Base-by-base conservation (phyloP, 2,888 invertebrate genomes). In the Dicyrtomina minuta region DNA sequence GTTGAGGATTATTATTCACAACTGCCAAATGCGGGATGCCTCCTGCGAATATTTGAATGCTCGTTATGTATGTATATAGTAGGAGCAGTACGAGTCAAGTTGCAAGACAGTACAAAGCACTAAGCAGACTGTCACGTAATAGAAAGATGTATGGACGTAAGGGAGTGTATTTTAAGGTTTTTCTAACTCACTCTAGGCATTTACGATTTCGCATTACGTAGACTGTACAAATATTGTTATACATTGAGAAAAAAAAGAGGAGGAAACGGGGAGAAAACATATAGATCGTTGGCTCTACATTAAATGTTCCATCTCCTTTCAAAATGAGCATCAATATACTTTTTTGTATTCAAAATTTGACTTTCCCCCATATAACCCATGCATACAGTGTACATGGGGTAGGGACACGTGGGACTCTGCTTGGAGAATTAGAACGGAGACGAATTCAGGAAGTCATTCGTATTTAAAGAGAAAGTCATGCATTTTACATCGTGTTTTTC, bases 401-500 rank as follows among this genome's bases (percentile, higher is more conserved):
- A 33, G n/a, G n/a, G 4, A 33, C 33, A 33, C 33, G 33, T 33
- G 33, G 33, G 33, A 33, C 33, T 5, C 4, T 8, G 8, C 8
- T 33, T 33, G 33, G 8, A 33, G 33, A 33, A 33, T 46, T 20
- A n/a, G 46, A 5, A 20, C 20, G 46, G 46, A 46, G 46, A 46
- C 46, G 20, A 12, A 3, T 46, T 46, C 46, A 46, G 13, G 27
- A 27, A 33, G 33, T 33, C 33, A 33, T 33, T 33, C 33, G 33
- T 33, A 22, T 51, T 51, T 51, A 51, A 51, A 51, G 15, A 51
- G 44, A 27, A 46, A 27, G 15, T 46, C 46, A 61, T 61, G 24
- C 44, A 61, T 61, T 61, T 61, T 61, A 49, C 46, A 61, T 61
- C 15, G 12, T 17, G 12, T 41, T 27, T 46, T 43, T 44, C 24